These are phyloP conservation scores for Huso huso DNA, from an alignment of 2,797 vertebrate genomes.

Conservation along the genomic window DNA sequence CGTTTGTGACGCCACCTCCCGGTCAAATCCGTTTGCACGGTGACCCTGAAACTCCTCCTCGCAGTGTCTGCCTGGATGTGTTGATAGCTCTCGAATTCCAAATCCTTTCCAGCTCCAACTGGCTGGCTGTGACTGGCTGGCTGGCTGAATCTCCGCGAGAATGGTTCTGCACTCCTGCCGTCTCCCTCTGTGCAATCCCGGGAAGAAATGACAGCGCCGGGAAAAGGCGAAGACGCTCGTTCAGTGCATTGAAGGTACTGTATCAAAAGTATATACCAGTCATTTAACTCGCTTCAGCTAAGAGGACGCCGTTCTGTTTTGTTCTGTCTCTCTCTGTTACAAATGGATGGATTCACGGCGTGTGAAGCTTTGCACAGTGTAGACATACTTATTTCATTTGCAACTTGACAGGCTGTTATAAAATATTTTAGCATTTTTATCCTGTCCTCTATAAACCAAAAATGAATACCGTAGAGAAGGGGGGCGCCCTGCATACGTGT, in stretches of 20 bases:
- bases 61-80: neutral
- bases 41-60: constrained; percentile 12
- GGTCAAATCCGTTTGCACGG: neutral
- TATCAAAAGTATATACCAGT: neutral
- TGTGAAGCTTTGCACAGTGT: too few relatives aligned
- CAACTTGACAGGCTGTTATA: too few relatives aligned
- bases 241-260: neutral
- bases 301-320: neutral
- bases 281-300: neutral
- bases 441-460: too few relatives aligned
- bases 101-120: neutral
- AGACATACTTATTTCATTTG: too few relatives aligned
- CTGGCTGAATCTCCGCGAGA: neutral
- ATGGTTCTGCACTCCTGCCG: neutral
- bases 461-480: too few relatives aligned
- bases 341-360: neutral
- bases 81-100: constrained; percentile 3
- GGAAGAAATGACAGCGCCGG: constrained; percentile 10
- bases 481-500: too few relatives aligned
- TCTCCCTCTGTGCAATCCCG: neutral
- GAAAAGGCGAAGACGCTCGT: neutral
- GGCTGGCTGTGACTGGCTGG: neutral
- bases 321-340: constrained; percentile 1
- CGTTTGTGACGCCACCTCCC: constrained; percentile 4
- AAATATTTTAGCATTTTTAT: too few relatives aligned